These are phyloP conservation scores for Timema podura DNA, from an alignment of 2,888 invertebrate species.

Conservation along the genomic window DNA sequence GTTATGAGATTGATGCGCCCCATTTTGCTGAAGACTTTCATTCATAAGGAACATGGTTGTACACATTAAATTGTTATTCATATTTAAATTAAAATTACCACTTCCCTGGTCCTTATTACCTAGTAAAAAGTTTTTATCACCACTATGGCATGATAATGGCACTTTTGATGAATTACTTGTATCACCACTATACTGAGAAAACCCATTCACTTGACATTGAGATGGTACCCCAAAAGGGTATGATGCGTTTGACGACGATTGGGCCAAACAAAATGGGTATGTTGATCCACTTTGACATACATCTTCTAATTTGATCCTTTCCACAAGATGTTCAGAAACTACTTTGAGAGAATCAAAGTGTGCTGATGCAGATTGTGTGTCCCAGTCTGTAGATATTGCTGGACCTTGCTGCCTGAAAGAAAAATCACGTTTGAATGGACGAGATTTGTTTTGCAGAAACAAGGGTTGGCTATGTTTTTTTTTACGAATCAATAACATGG, in stretches of 20 bases:
- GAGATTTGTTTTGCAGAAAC: neutral
- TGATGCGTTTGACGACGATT: constrained; percentile 20
- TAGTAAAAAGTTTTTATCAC: constrained; percentile 5
- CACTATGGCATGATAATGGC: neutral
- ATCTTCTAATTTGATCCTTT: constrained; percentile 33
- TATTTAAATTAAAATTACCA: constrained; percentile 23
- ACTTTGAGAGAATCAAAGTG: constrained; percentile 33
- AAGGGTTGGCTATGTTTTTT: constrained; percentile 9
- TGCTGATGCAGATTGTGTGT: constrained; percentile 24
- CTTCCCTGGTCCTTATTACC: constrained; percentile 17
- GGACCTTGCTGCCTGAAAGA: constrained; percentile 20
- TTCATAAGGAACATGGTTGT: constrained; percentile 34
- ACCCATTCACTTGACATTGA: constrained; percentile 25
- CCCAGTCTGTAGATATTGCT: constrained; percentile 25
- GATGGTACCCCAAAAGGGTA: constrained; percentile 24
- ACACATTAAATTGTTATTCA: constrained; percentile 34
- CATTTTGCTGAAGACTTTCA: constrained; percentile 31
- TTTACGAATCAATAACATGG: constrained; percentile 22
- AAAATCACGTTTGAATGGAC: neutral
- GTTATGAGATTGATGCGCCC: constrained; percentile 26
- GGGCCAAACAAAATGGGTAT: constrained; percentile 26
- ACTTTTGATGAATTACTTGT: neutral
- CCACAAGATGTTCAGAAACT: constrained; percentile 32
- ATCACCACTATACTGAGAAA: constrained; percentile 18
- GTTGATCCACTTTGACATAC: constrained; percentile 26